These are phyloP conservation scores for Drosophila orosa DNA, from an alignment of 1,140 invertebrate genomes.

Conservation along the genomic window DNA sequence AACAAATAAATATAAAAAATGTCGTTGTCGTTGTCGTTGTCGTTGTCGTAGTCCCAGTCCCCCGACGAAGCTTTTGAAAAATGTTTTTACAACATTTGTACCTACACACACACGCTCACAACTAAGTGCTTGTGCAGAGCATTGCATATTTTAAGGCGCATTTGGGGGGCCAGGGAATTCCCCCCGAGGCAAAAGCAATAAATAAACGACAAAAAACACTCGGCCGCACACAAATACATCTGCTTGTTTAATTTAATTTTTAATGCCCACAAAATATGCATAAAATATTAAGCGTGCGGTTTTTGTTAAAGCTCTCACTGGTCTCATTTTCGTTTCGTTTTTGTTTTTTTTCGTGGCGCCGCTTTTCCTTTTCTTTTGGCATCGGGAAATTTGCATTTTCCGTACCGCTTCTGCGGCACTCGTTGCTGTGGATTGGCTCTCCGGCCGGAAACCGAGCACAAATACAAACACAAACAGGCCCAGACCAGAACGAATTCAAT, in stretches of 20 bases:
- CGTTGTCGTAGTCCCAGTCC: constrained; percentile 34
- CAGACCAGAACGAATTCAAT: constrained; percentile 35
- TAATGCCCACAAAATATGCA: constrained; percentile 82
- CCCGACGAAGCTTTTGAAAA: constrained; percentile 64
- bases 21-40: constrained; percentile 37
- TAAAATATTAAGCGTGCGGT: constrained; percentile 73
- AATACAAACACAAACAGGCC: constrained; percentile 50
- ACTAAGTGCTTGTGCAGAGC: constrained; percentile 17
- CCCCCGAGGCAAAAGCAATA: constrained; percentile 61
- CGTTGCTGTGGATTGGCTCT: constrained; percentile 29
- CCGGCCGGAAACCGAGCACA: constrained; percentile 42
- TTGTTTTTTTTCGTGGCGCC: background rate
- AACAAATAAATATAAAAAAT: constrained; percentile 41
- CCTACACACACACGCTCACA: constrained; percentile 3
- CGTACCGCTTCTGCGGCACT: constrained; percentile 25
- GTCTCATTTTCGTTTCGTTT: constrained; percentile 15
- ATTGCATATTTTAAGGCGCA: constrained; percentile 73
- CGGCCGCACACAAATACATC: constrained; percentile 54
- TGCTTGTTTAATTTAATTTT: constrained; percentile 83
- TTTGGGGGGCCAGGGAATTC: constrained; percentile 17
- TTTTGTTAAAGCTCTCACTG: constrained; percentile 47
- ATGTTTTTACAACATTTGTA: constrained; percentile 77
- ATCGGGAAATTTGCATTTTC: constrained; percentile 65
- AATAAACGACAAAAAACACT: constrained; percentile 57
- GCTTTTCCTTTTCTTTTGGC: constrained; percentile 30